A percentile compares a stretch with the other conserved stretches of the same genome.
Evolutionary conservation across 2,888 invertebrate species (phyloP).

Genomic region (Pediacus dermestoides): DNA sequence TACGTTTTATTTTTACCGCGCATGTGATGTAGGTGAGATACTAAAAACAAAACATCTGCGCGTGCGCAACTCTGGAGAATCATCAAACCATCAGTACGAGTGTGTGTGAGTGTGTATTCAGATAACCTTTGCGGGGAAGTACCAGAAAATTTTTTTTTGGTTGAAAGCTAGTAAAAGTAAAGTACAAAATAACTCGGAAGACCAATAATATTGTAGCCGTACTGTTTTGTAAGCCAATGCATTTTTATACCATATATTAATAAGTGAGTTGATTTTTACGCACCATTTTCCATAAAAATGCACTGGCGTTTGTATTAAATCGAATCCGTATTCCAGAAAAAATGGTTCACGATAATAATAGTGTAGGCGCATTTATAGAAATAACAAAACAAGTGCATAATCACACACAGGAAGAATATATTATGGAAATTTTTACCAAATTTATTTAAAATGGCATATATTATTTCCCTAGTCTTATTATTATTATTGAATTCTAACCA

Average conservation of each 20-base stretch:
- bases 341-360: too few species aligned
- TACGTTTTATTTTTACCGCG: conserved; percentile 15
- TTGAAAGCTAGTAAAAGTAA: conserved; percentile 36
- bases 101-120: too few species aligned
- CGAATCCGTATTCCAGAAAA: too few species aligned
- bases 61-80: conserved; percentile 19
- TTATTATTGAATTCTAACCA: conserved; percentile 15
- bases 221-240: conserved; percentile 19
- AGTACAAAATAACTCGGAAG: conserved; percentile 32
- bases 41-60: conserved; percentile 19
- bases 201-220: conserved; percentile 13
- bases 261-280: conserved; percentile 1
- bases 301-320: conserved; percentile 10
- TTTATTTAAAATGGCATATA: conserved; percentile 18
- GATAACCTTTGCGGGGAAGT: conserved; percentile 14
- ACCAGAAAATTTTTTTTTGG: conserved; percentile 29
- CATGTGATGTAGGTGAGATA: conserved; percentile 36
- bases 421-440: conserved; percentile 5
- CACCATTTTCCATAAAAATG: background rate
- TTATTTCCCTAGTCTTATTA: conserved; percentile 21
- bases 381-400: background rate
- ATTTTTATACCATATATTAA: conserved; percentile 15
- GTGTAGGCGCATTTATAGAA: too few species aligned
- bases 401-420: conserved; percentile 3
- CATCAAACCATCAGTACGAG: too few species aligned